Conservation (phyloP, 2,797 vertebrate species). For the Urosaurus nigricauda region DNA sequence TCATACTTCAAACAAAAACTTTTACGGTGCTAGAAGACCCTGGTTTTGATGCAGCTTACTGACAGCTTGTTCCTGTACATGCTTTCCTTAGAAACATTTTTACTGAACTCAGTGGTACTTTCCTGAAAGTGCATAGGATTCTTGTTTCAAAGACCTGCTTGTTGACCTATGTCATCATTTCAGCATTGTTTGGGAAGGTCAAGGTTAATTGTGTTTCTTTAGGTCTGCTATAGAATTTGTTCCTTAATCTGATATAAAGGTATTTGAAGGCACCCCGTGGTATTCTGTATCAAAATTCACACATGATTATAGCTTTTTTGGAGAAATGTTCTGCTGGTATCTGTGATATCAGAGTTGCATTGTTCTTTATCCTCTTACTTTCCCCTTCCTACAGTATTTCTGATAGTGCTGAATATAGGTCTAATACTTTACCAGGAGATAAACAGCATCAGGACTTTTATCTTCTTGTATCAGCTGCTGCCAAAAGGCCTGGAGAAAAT, state of each 20-base stretch:
- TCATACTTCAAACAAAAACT: too few relatives aligned
- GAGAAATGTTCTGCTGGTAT: constrained; percentile 39
- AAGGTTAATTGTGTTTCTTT: constrained; percentile 21
- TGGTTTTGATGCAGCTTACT: too few relatives aligned
- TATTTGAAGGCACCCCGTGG: neutral
- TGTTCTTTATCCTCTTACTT: constrained; percentile 34
- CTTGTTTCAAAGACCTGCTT: neutral
- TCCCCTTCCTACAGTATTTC: constrained; percentile 14
- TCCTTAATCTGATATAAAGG: constrained; percentile 34
- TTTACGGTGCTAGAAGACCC: too few relatives aligned
- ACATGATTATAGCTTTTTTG: neutral
- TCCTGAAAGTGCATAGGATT: neutral
- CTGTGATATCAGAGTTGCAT: constrained; percentile 23
- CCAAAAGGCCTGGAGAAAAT: constrained; percentile 22
- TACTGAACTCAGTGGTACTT: neutral
- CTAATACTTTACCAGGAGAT: neutral
- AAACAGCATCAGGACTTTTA: constrained; percentile 12
- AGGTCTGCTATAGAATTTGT: neutral
- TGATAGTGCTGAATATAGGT: neutral
- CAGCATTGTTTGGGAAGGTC: neutral
- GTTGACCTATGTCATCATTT: neutral
- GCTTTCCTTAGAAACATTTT: neutral
- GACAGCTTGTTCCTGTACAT: neutral
- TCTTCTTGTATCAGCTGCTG: constrained; percentile 22
- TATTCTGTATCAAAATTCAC: neutral